Percentiles rank a stretch among this genome's conserved stretches.
These are phyloP conservation scores for Porites lutea DNA, from an alignment of 64 coral and sea anemone species.

Conservation along the genomic window DNA sequence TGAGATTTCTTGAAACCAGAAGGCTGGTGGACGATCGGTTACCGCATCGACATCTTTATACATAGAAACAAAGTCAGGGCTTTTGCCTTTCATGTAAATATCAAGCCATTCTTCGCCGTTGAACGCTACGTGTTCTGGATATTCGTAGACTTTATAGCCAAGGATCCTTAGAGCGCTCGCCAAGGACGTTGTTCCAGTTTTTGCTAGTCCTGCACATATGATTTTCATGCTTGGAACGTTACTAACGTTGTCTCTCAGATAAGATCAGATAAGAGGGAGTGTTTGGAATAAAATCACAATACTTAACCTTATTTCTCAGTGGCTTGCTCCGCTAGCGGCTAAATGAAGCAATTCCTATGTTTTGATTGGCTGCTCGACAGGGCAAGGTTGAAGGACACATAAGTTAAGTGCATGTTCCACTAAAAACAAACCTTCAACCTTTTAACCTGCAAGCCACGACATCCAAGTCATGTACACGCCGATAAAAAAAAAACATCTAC, in stretches of 20 bases:
- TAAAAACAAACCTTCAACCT: too few relatives aligned
- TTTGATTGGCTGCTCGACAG: too few relatives aligned
- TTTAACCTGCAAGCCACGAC: too few relatives aligned
- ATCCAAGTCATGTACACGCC: too few relatives aligned
- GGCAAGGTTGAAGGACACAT: too few relatives aligned
- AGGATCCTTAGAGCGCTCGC: constrained; percentile 24
- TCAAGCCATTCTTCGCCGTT: constrained; percentile 34
- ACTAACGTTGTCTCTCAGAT: neutral
- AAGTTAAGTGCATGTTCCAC: too few relatives aligned
- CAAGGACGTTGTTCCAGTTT: constrained; percentile 43
- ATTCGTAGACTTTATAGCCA: constrained; percentile 39
- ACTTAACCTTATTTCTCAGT: too few relatives aligned
- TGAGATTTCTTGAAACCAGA: constrained; percentile 31
- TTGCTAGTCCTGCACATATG: constrained; percentile 41
- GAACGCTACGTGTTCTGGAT: neutral
- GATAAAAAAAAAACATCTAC: too few relatives aligned
- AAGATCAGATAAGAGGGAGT: too few relatives aligned
- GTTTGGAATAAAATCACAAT: too few relatives aligned
- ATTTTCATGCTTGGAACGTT: constrained; percentile 23
- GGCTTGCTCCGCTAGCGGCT: too few relatives aligned
- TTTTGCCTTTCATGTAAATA: neutral
- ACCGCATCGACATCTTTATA: constrained; percentile 43
- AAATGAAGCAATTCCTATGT: too few relatives aligned
- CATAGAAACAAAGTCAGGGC: constrained; percentile 38
- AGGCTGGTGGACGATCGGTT: neutral